Base-by-base conservation (phyloP, 2,888 invertebrate species). In the Drosophila anomelani region DNA sequence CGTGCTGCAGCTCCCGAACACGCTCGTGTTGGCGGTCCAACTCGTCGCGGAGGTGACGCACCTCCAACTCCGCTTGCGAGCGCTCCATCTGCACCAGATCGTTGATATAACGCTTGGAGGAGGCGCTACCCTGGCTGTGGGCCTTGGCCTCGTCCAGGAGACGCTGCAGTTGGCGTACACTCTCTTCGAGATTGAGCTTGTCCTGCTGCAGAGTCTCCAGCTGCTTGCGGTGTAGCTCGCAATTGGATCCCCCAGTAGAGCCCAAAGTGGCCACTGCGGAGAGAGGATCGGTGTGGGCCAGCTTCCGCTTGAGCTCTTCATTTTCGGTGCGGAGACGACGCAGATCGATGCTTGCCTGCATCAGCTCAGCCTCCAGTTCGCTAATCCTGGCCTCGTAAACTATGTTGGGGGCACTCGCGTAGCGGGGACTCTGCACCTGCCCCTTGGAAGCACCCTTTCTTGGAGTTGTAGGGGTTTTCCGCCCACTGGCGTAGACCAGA, bases 301-400 rank as follows among this genome's bases (percentile, higher is more conserved):
- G 34, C 80, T 93, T 94, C 82, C 85, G 92, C 91, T 91, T 93
- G 0, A 92, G 81, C 91, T 92, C 90, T 38, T 95, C 94, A 79
- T 94, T 94, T 73, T 95, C 95, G 61, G 94, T 96, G 83, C 95
- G 95, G 1, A 95, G 92, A 89, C 96, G 96, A 87, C 95, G 95
- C 38, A 97, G 91, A 82, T 96, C 96, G 61, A 97, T 95, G 89
- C 94, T 95, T 0, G 96, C 92, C 90, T 97, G 97, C 9, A 96
- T 95, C 49, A 97, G 92, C 84, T 97, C 97, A 0, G 97, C 97
- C 89, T 97, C 97, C 64, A 97, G 91, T 87, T 97, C 97, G 4
- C 96, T 96, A 59, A 97, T 97, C 74, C 96, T 94, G 0, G 97
- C 97, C 91, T 97, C 97, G 88, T 96, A 96, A 26, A 97, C 95